Evolutionary conservation across 2,888 invertebrate genomes (phyloP).

Genomic region (Chaetogeoica ovagalla): DNA sequence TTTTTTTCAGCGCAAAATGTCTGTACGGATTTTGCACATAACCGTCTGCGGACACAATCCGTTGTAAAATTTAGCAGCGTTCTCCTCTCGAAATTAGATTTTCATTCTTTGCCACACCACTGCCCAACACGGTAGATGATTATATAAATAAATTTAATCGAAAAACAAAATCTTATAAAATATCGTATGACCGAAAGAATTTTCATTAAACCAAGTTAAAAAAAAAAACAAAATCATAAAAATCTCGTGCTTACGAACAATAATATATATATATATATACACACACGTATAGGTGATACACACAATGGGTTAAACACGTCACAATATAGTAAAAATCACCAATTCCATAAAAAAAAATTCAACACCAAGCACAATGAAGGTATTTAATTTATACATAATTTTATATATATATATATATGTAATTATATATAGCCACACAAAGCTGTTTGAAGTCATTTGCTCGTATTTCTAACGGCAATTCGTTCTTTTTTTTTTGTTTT

Average conservation of each 20-base stretch:
- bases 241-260: slow-evolving; percentile 44
- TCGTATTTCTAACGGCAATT: slow-evolving; percentile 27
- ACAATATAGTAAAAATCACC: slow-evolving; percentile 37
- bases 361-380: slow-evolving; percentile 49
- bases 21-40: too few relatives aligned
- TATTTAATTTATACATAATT: not conserved
- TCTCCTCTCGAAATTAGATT: too few relatives aligned
- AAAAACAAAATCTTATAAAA: slow-evolving; percentile 1
- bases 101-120: too few relatives aligned
- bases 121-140: too few relatives aligned
- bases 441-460: slow-evolving; percentile 44
- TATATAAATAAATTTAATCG: too few relatives aligned
- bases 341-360: slow-evolving; percentile 36
- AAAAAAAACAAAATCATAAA: not conserved
- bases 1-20: too few relatives aligned
- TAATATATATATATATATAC: too few relatives aligned
- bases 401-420: not conserved
- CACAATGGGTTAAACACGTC: not conserved
- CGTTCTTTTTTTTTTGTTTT: slow-evolving; percentile 30
- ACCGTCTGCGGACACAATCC: too few relatives aligned
- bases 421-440: slow-evolving; percentile 28
- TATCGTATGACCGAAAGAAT: slow-evolving; percentile 28
- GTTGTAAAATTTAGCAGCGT: too few relatives aligned
- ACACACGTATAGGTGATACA: not conserved
- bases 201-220: slow-evolving; percentile 30